Base-by-base conservation (phyloP, 2,888 invertebrate genomes). In the Tinea semifulvella region DNA sequence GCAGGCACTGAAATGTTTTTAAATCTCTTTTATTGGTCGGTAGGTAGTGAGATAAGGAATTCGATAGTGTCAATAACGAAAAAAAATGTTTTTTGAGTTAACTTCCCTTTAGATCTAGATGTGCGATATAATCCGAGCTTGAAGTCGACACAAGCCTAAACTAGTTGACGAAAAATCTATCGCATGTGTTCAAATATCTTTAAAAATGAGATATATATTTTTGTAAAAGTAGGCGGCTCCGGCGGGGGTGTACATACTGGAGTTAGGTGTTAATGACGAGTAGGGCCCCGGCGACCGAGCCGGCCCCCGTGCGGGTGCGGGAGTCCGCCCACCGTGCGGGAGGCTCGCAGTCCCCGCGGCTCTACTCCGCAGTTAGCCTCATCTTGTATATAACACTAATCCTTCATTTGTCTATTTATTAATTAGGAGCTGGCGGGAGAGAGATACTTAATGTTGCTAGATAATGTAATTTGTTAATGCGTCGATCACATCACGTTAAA, bases 241-340 rank as follows among this genome's bases (percentile, higher is more conserved):
- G 43, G 16, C 46, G 45, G 45, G 52, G 49, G 43, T 62, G 61
- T 61, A 62, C 53, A 63, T 63, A 62, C n/a, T 45, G 43, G 51
- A 47, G 46, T 47, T 54, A 51, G 43, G 40, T 67, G 66, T 66
- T 65, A 63, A 60, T 59, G 57, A 53, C 48, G 53, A 46, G 65
- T 66, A 64, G 68, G 62, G 63, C 44, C 67, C 67, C 73, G 72
- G 65, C 70, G 63, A 61, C 66, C 64, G 71, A 58, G 65, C 69
- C n/a, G n/a, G n/a, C n/a, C 56, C 48, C 13, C 4, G 31, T 31
- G 31, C 11, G n/a, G 25, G 6, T 25, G 8, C 6, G 6, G 25
- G 25, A 25, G 25, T 25, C 6, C 25, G 25, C 25, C 25, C 8
- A 25, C 6, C 8, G 6, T 7, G 25, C 8, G 25, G 8, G 6